phyloP scores from a whole-genome alignment of 1,140 invertebrate genomes.

The Bombus turneri region DNA sequence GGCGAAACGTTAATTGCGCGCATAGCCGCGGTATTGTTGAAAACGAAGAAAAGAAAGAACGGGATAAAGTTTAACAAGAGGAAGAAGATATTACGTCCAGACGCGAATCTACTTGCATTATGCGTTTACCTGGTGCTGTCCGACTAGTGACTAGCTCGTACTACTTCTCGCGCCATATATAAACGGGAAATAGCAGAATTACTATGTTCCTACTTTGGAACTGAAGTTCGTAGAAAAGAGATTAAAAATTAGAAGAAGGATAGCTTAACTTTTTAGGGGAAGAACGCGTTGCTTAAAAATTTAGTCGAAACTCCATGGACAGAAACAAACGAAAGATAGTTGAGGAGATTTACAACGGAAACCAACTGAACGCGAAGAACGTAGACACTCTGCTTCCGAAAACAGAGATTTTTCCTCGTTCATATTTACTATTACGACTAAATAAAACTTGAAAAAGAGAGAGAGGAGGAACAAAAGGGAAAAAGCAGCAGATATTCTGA shows the following conservation, averaged over 20 bases:
- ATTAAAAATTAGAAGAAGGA: neutral
- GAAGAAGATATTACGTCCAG: too few relatives aligned
- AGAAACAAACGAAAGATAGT: neutral
- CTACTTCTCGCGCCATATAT: neutral
- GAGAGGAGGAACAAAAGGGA: too few relatives aligned
- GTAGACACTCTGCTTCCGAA: too few relatives aligned
- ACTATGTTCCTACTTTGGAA: neutral
- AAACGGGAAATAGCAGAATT: neutral
- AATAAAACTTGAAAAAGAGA: neutral
- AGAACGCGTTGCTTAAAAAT: neutral
- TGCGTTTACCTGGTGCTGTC: neutral
- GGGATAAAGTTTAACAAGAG: neutral
- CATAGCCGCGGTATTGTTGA: too few relatives aligned
- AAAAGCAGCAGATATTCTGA: neutral
- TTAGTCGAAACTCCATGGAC: neutral
- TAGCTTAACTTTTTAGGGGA: neutral
- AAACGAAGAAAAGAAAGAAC: neutral
- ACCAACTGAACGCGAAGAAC: neutral
- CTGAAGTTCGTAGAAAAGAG: neutral
- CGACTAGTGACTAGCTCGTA: neutral
- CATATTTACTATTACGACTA: neutral
- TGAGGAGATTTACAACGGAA: neutral
- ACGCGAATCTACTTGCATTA: too few relatives aligned
- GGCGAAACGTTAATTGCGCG: neutral
- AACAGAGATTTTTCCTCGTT: neutral